Evolutionary conservation across 2,888 invertebrate genomes (phyloP).

Genomic region (Nomada fabriciana): DNA sequence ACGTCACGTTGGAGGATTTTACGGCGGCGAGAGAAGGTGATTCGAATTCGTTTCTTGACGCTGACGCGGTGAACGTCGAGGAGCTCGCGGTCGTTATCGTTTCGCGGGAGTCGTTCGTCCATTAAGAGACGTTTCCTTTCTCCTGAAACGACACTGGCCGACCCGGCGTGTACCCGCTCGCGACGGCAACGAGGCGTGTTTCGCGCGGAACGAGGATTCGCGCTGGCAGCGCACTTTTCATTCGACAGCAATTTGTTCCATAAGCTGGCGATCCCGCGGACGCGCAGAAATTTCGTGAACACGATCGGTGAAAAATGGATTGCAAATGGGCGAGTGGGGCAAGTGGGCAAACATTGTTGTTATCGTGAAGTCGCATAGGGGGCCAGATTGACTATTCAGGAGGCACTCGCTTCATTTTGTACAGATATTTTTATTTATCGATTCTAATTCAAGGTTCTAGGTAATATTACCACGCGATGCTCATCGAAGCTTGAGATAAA

Average conservation of each 20-base stretch:
- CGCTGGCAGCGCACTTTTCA: slow-evolving; percentile 27
- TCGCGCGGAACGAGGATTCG: slow-evolving; percentile 10
- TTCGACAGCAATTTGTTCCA: slow-evolving; percentile 24
- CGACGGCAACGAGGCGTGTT: slow-evolving; percentile 1
- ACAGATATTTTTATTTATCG: too few species aligned
- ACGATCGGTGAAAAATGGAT: neutral
- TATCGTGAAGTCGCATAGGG: too few species aligned
- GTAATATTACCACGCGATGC: too few species aligned
- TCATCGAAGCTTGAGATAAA: too few species aligned
- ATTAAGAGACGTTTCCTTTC: slow-evolving; percentile 47
- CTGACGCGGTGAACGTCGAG: slow-evolving; percentile 31
- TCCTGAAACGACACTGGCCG: slow-evolving; percentile 11
- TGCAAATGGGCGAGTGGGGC: neutral
- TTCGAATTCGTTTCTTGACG: slow-evolving; percentile 26
- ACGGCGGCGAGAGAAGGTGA: slow-evolving; percentile 2
- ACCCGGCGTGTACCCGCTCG: neutral
- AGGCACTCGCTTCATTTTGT: too few species aligned
- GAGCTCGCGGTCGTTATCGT: slow-evolving; percentile 40
- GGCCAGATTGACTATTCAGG: too few species aligned
- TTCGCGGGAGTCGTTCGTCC: slow-evolving; percentile 37
- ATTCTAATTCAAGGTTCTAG: too few species aligned
- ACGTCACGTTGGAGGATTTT: slow-evolving; percentile 25
- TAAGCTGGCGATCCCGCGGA: slow-evolving; percentile 6
- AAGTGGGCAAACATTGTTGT: slow-evolving; percentile 3
- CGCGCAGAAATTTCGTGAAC: slow-evolving; percentile 1